Evolutionary conservation across 2,113 vertebrate genomes (phyloP).

Genomic region (Zapornia atra): DNA sequence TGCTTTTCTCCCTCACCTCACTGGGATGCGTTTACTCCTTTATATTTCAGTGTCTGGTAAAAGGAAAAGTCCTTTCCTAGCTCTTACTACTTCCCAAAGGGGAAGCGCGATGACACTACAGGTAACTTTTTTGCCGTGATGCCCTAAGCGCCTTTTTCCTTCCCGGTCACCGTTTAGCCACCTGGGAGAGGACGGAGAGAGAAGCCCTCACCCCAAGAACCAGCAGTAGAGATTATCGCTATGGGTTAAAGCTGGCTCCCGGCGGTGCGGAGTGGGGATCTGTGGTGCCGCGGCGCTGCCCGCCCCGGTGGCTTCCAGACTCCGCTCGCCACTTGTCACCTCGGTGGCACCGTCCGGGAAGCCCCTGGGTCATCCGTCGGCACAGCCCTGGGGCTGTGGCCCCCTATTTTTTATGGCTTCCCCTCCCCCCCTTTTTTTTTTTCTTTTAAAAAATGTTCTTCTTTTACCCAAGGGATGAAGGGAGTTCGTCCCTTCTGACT

Average conservation of each 20-base stretch:
- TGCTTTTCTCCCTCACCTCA: not conserved
- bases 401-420: not conserved
- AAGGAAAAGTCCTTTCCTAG: not conserved
- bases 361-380: not conserved
- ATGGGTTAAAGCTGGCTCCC: not conserved
- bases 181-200: not conserved
- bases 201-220: not conserved
- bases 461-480: not conserved
- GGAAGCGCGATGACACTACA: not conserved
- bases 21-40: not conserved
- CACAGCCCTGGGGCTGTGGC: not conserved
- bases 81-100: not conserved
- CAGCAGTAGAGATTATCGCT: not conserved
- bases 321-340: not conserved
- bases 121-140: conserved; percentile 6
- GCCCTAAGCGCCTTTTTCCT: not conserved
- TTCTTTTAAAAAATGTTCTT: not conserved
- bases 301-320: not conserved
- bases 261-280: not conserved
- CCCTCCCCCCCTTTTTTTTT: too few relatives aligned
- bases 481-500: not conserved
- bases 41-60: not conserved
- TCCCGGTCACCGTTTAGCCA: not conserved
- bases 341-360: not conserved
- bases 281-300: not conserved